These are phyloP conservation scores for Brachypalpus laphriformis DNA, from an alignment of 2,888 invertebrate species.

Conservation along the genomic window DNA sequence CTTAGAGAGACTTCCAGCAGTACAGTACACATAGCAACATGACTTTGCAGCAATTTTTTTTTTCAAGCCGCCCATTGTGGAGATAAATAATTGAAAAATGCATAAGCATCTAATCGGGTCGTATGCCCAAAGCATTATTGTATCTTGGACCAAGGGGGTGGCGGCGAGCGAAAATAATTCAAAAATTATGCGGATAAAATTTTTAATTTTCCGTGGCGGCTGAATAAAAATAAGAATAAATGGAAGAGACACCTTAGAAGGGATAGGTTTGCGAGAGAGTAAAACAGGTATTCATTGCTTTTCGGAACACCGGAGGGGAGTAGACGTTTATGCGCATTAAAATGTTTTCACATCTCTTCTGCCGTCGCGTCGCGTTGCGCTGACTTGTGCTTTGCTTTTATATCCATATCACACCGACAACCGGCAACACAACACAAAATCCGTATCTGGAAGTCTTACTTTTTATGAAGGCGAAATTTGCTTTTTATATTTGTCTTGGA, in stretches of 20 bases:
- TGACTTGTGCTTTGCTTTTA: conserved; percentile 34
- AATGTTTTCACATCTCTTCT: conserved; percentile 65
- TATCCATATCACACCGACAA: conserved; percentile 25
- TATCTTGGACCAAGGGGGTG: conserved; percentile 67
- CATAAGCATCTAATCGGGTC: conserved; percentile 74
- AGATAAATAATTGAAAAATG: conserved; percentile 74
- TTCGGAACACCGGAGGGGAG: conserved; percentile 61
- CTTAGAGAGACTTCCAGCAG: conserved; percentile 55
- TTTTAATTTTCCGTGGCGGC: conserved; percentile 78
- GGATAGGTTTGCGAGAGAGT: conserved; percentile 55
- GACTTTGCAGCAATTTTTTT: conserved; percentile 66
- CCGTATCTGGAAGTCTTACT: conserved; percentile 25
- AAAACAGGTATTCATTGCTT: conserved; percentile 71
- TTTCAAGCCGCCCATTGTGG: conserved; percentile 73
- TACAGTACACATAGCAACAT: conserved; percentile 62
- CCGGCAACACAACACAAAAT: conserved; percentile 37
- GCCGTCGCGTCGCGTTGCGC: conserved; percentile 34
- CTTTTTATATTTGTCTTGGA: conserved; percentile 49
- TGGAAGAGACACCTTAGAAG: conserved; percentile 65
- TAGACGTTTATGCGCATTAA: conserved; percentile 66
- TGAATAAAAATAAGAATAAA: conserved; percentile 62
- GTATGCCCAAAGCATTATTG: conserved; percentile 70
- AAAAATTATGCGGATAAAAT: conserved; percentile 83
- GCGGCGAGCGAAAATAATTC: conserved; percentile 80
- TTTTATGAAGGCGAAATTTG: conserved; percentile 21